Evolutionary conservation across 2,113 vertebrate species (phyloP).

Genomic region (Tupaia chinensis): DNA sequence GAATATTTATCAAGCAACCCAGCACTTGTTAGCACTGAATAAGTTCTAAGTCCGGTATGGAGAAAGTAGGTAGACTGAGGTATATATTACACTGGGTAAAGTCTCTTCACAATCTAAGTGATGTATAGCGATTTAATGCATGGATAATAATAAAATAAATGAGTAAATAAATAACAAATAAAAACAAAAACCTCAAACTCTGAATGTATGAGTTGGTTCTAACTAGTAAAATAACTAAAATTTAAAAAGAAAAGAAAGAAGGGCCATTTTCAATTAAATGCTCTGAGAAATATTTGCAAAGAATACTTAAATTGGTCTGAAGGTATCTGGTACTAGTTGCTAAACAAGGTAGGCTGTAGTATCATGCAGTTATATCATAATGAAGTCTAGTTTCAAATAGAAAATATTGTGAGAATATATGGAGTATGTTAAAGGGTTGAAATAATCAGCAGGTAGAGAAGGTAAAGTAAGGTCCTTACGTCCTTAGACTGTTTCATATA

Average conservation of each 20-base stretch:
- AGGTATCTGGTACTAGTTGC: background rate
- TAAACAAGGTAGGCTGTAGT: background rate
- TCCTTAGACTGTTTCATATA: background rate
- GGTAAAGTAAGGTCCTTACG: background rate
- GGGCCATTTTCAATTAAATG: background rate
- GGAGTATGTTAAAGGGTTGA: background rate
- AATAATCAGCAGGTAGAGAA: background rate
- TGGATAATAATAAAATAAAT: too few species aligned
- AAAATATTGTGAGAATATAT: too few species aligned
- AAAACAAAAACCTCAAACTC: too few species aligned
- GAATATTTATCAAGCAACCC: background rate
- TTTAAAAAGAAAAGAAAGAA: background rate
- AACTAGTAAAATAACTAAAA: too few species aligned
- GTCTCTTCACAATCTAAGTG: too few species aligned
- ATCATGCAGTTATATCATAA: too few species aligned
- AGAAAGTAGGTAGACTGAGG: too few species aligned
- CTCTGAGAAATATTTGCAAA: background rate
- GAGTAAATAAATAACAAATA: too few species aligned
- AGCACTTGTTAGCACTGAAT: background rate
- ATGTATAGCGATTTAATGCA: too few species aligned
- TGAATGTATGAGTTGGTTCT: too few species aligned
- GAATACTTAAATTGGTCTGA: background rate
- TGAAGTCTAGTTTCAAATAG: background rate
- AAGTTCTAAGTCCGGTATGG: background rate
- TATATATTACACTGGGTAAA: too few species aligned